Evolutionary conservation across 1,140 invertebrate species (phyloP), one percentile per base, ranked within the genome.

Genomic region (Phenacoccus solenopsis): DNA sequence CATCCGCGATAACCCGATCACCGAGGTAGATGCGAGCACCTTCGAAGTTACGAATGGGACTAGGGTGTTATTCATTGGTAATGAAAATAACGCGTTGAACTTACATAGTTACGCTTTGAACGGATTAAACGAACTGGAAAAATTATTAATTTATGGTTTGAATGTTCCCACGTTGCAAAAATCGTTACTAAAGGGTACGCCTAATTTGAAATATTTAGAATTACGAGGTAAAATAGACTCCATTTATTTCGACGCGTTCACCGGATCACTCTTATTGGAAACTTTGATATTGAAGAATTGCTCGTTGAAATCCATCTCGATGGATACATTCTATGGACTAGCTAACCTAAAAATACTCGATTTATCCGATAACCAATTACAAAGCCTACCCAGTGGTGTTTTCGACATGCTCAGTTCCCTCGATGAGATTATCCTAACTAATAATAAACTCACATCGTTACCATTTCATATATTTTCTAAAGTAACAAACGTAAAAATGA

Each of bases 181-280:
- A 70, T 83, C 83, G 16, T 79, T 86, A 70, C 80, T 89, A 59
- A 79, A 80, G 75, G 86, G 85, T 68, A 82, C 86, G 80, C 81
- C 82, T 12, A 77, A 78, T 56, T 72, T 87, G 5, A 75, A 74
- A 28, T 76, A 84, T 71, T 74, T 87, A 25, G 80, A 80, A 73
- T 76, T 86, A 32, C 78, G 81, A 9, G 87, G 87, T 22, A 79
- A 78, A 72, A 81, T 88, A 28, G 76, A 77, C 4, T 77, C 76
- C 69, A 81, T 89, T n/a, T 84, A 86, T 71, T 87, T 84, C 73
- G 86, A 88, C 76, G 85, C 86, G 0, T 89, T 89, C 74, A 74
- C 82, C 28, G 84, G 86, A 74, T 78, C 86, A 57, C 75, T 77
- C 25, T 80, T 82, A 38, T 75, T 89, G n/a, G 77, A 82, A 56